Evolutionary conservation across 2,113 vertebrate species (phyloP), one percentile per base, ranked within the genome.

Genomic region (Furnarius figulus): DNA sequence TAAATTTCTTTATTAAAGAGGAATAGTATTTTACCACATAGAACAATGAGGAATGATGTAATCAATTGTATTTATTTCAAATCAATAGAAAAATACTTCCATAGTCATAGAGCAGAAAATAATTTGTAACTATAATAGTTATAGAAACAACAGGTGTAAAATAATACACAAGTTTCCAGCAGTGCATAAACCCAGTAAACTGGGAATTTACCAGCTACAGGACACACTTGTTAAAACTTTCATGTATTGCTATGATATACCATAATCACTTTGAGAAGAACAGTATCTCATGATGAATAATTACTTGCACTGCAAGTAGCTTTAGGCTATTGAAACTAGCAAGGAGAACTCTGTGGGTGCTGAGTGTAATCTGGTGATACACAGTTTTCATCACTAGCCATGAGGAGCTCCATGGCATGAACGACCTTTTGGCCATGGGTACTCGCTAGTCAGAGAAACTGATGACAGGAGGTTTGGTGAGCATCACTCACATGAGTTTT

Each of bases 61-160:
- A 66, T 70, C 68, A 88, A 86, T 39, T 22, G 23, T 27, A 62
- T 61, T 88, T 91, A 42, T 92, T 93, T 72, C 4, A 61, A 84
- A 66, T 63, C n/a, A 65, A 39, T 67, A 74, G 18, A 50, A 62
- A 89, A 95, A 75, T 33, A 61, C 1, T 15, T 53, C 18, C 20
- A 74, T 55, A 75, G 78, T 81, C 46, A 91, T 23, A 90, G 7
- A 58, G 10, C 18, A 92, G 39, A 47, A 87, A 89, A 86, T 55
- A 53, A 84, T 84, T 83, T 62, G 21, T 30, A 84, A 83, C 93
- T 92, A 90, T 78, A 90, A 91, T 85, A 58, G 55, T 81, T 73
- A 59, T 33, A 73, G 22, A 81, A 75, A 17, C 52, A 73, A 62
- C 27, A 56, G 31, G 58, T 31, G 56, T 37, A 73, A 93, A 87